phyloP scores from a whole-genome alignment of 2,113 vertebrate species.

The Marcusenius ussheri region DNA sequence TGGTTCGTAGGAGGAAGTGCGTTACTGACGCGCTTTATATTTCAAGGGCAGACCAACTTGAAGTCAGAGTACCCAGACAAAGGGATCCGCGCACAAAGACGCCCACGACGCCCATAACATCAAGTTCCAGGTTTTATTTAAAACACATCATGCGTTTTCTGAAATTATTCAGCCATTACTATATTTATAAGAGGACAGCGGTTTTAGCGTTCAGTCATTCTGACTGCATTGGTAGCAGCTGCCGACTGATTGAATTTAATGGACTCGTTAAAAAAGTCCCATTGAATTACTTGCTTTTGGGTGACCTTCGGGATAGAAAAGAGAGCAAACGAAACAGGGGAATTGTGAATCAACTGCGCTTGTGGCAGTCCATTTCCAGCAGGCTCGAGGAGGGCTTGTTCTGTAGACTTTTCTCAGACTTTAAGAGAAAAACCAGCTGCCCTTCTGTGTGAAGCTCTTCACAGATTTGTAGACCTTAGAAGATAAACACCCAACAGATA shows the following conservation, averaged over 20 bases:
- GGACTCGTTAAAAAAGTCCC: neutral
- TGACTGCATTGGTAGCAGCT: neutral
- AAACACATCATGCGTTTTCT: neutral
- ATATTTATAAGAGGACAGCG: neutral
- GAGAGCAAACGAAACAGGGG: neutral
- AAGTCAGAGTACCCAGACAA: neutral
- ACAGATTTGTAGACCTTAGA: neutral
- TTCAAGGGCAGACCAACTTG: neutral
- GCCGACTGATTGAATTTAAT: neutral
- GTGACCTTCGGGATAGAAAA: neutral
- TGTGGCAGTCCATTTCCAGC: neutral
- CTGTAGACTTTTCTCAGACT: neutral
- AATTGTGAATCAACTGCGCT: neutral
- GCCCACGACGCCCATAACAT: neutral
- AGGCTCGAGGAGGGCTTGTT: neutral
- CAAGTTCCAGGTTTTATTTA: neutral
- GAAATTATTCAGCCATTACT: neutral
- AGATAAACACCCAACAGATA: neutral
- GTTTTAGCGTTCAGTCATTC: neutral
- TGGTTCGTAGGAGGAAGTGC: neutral
- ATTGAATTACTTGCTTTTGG: neutral
- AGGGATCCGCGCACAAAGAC: neutral
- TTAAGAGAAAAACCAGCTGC: neutral
- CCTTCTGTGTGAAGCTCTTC: neutral
- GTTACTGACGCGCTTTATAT: neutral